These are phyloP conservation scores for Fregata magnificens DNA, from an alignment of 2,113 vertebrate genomes.

Conservation along the genomic window DNA sequence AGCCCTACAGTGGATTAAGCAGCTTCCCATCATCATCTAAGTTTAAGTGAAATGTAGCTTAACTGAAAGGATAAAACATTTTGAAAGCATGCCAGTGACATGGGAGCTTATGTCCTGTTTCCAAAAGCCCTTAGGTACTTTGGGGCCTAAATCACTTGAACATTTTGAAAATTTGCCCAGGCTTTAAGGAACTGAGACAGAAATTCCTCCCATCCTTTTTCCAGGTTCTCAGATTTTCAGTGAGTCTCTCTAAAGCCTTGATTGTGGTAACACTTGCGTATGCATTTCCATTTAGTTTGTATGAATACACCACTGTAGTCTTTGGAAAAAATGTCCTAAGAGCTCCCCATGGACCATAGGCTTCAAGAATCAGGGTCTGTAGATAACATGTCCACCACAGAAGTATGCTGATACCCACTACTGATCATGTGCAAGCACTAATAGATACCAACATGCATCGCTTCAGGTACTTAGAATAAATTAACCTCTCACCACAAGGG, in stretches of 20 bases:
- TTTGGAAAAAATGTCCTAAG: background rate
- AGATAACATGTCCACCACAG: background rate
- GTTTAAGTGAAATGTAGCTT: background rate
- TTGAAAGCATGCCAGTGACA: fast-evolving
- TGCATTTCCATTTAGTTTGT: background rate
- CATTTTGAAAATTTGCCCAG: background rate
- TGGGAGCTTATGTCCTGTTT: background rate
- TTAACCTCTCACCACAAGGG: background rate
- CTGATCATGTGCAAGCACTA: background rate
- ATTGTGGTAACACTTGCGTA: background rate
- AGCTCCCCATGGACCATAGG: fast-evolving
- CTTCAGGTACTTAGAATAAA: background rate
- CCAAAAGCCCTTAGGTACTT: background rate
- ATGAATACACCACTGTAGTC: background rate
- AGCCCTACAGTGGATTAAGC: background rate
- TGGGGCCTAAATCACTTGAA: background rate
- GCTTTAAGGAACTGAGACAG: background rate
- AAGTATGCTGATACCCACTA: background rate
- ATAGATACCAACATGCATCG: background rate
- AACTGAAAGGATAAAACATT: background rate
- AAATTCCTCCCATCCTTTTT: background rate
- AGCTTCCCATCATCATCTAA: background rate
- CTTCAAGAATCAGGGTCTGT: background rate
- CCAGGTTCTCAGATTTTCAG: background rate
- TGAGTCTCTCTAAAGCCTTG: background rate